Evolutionary conservation across 2,113 vertebrate species (phyloP).

Genomic region (Ageneiosus marmoratus): DNA sequence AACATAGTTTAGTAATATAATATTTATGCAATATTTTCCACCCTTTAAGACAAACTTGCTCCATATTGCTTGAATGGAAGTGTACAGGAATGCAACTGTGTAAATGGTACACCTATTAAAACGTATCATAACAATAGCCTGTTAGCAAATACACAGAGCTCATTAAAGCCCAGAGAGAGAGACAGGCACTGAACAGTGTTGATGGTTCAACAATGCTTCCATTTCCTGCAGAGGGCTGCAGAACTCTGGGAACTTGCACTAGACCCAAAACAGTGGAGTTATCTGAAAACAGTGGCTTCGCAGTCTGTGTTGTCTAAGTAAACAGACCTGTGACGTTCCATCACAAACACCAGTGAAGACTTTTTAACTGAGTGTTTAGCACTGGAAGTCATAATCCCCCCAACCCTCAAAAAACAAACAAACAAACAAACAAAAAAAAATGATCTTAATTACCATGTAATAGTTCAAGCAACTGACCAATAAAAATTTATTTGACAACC

Average conservation of each 20-base stretch:
- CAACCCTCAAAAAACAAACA: no score
- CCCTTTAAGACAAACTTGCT: neutral
- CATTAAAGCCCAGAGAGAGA: neutral
- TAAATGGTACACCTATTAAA: conserved; percentile 1
- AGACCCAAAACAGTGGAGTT: conserved; percentile 30
- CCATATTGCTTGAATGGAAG: neutral
- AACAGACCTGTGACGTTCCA: conserved; percentile 25
- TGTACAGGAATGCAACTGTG: neutral
- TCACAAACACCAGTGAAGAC: neutral
- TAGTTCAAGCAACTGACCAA: neutral
- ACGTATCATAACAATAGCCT: neutral
- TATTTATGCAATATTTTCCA: neutral
- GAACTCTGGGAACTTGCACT: conserved; percentile 22
- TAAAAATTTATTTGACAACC: neutral
- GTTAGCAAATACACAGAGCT: conserved; percentile 4
- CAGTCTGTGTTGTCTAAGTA: conserved; percentile 15
- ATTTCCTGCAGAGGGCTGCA: conserved; percentile 24
- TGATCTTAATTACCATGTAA: neutral
- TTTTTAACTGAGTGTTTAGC: neutral
- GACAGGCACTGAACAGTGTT: conserved; percentile 3
- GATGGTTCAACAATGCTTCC: conserved; percentile 28
- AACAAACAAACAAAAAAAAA: no score
- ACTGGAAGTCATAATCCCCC: neutral
- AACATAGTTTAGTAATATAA: neutral
- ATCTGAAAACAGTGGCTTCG: conserved; percentile 28